Conservation (phyloP, 1,140 invertebrate species). For the Mamestra configurata region DNA sequence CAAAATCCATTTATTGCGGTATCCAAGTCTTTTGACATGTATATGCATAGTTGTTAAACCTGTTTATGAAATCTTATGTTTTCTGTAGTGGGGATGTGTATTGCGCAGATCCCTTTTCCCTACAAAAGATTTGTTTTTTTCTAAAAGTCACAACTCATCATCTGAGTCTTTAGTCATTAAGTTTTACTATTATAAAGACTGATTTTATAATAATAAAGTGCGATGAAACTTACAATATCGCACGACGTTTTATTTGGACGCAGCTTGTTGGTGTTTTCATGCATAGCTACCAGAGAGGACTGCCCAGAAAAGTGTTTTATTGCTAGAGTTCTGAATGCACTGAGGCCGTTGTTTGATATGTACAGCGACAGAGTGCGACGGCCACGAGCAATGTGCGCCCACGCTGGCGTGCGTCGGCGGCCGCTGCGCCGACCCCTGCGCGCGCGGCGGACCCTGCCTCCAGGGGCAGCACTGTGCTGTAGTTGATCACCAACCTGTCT, state of each 20-base stretch:
- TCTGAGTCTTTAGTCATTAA: background rate
- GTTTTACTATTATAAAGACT: background rate
- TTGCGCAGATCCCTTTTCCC: background rate
- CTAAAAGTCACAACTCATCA: background rate
- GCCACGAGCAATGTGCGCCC: constrained; percentile 93
- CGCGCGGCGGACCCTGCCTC: constrained; percentile 91
- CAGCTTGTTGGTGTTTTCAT: background rate
- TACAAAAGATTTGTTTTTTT: background rate
- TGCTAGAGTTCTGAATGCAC: background rate
- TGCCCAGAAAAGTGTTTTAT: background rate
- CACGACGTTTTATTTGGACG: background rate
- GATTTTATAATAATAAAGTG: background rate
- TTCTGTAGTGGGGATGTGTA: background rate
- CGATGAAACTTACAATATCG: background rate
- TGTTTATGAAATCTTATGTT: background rate
- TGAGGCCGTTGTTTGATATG: constrained; percentile 27
- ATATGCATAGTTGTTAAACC: constrained; percentile 7
- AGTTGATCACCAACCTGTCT: constrained; percentile 93
- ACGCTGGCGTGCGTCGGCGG: constrained; percentile 93
- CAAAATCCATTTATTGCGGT: constrained; percentile 48
- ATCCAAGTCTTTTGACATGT: constrained; percentile 9
- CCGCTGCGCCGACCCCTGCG: constrained; percentile 93
- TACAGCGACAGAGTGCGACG: constrained; percentile 95
- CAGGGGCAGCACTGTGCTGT: constrained; percentile 92
- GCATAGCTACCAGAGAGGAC: background rate